phyloP scores from a whole-genome alignment of 2,797 vertebrate species.

The Pangasius mekongensis region DNA sequence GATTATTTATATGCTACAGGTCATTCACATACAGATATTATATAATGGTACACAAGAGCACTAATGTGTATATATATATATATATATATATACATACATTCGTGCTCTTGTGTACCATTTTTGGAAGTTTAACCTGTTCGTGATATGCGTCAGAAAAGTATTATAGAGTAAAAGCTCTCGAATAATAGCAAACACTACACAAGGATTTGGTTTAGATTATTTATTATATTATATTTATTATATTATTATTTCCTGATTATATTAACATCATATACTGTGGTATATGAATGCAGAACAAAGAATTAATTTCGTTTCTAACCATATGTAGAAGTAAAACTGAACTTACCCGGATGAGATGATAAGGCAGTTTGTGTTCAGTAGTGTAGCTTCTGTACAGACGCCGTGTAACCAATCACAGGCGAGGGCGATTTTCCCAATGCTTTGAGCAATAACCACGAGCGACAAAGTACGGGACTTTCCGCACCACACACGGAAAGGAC shows the following conservation, averaged over 20 bases:
- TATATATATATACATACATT: not conserved
- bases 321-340: not conserved
- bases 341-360: not conserved
- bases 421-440: too few relatives aligned
- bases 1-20: too few relatives aligned
- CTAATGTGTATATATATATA: too few relatives aligned
- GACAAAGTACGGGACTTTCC: too few relatives aligned
- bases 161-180: not conserved
- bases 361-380: too few relatives aligned
- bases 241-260: not conserved
- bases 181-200: not conserved
- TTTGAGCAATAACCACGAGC: too few relatives aligned
- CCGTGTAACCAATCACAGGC: too few relatives aligned
- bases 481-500: too few relatives aligned
- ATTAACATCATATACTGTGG: not conserved
- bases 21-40: too few relatives aligned
- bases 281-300: not conserved
- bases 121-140: not conserved
- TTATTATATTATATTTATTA: too few relatives aligned
- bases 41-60: too few relatives aligned
- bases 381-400: too few relatives aligned
- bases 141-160: not conserved
- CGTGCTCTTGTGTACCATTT: not conserved
- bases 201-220: not conserved
- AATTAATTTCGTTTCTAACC: not conserved